Base-by-base conservation (phyloP, 2,888 invertebrate genomes). In the Phoronis australis region DNA sequence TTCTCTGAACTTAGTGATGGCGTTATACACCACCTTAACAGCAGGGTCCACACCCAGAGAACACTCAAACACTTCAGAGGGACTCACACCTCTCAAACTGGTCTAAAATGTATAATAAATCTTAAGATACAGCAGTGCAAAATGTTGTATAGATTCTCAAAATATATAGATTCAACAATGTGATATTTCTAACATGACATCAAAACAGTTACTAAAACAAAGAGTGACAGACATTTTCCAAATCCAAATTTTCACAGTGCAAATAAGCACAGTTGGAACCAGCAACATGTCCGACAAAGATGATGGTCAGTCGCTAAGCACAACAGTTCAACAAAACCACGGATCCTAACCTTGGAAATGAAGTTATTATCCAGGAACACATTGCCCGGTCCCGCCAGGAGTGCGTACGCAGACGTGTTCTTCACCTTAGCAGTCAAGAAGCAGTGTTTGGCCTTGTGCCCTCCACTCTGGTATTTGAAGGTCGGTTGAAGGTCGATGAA, bases 301-400 rank as follows among this genome's bases (percentile, higher is more conserved):
- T n/a, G n/a, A n/a, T n/a, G n/a, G n/a, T n/a, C n/a, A n/a, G n/a
- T n/a, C n/a, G n/a, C n/a, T n/a, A n/a, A n/a, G n/a, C n/a, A n/a
- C n/a, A n/a, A n/a, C n/a, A n/a, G n/a, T n/a, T n/a, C n/a, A n/a
- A n/a, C n/a, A n/a, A n/a, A n/a, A n/a, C n/a, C n/a, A n/a, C n/a
- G n/a, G n/a, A n/a, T n/a, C n/a, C n/a, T n/a, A n/a, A 69, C 69
- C 64, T 67, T 79, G 3, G 76, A 68, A 21, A 79, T 68, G 60
- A 79, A 79, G 54, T 70, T 77, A 59, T 78, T 78, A 57, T 79
- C 78, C 46, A 79, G 62, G 59, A 77, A 79, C 26, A 79, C 68
- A 51, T 68, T 69, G 20, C 72, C 72, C 15, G 69, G 62, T 20
- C 79, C 79, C 18, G 76, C 63, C 37, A 79, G 66, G 6, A 79